Percentiles rank a stretch among this genome's conserved stretches.
phyloP scores from a whole-genome alignment of 2,888 invertebrate species.

The Pasiphila rectangulata region DNA sequence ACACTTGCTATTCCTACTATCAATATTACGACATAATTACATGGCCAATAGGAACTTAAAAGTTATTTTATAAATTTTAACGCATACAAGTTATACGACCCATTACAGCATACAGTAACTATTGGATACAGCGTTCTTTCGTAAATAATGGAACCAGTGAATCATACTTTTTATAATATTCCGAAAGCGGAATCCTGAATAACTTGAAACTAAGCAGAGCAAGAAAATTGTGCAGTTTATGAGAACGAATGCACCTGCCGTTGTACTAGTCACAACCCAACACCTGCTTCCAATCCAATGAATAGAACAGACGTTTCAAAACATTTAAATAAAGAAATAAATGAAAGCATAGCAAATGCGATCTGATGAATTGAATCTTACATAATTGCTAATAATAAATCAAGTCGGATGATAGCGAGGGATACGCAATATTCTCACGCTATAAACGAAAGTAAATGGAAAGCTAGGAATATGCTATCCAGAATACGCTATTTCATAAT shows the following conservation, averaged over 20 bases:
- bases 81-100: background rate
- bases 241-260: slow-evolving; percentile 46
- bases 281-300: slow-evolving; percentile 27
- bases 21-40: slow-evolving; percentile 8
- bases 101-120: background rate
- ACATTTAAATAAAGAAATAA: slow-evolving; percentile 17
- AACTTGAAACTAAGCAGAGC: slow-evolving; percentile 42
- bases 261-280: slow-evolving; percentile 34
- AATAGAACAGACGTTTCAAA: slow-evolving; percentile 20
- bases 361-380: slow-evolving; percentile 6
- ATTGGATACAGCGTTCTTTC: background rate
- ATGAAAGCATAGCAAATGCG: slow-evolving; percentile 8
- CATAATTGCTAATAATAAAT: slow-evolving; percentile 9
- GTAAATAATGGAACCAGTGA: background rate
- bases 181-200: slow-evolving; percentile 4
- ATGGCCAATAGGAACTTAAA: background rate
- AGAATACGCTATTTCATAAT: slow-evolving; percentile 57
- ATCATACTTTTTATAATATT: slow-evolving; percentile 2
- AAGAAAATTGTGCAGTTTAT: slow-evolving; percentile 30
- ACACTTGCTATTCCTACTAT: slow-evolving; percentile 3
- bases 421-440: slow-evolving; percentile 41
- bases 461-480: slow-evolving; percentile 38
- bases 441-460: slow-evolving; percentile 26
- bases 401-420: slow-evolving; percentile 7
- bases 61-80: background rate